Percentiles rank a stretch among this genome's conserved stretches.
phyloP scores from a whole-genome alignment of 1,140 invertebrate genomes.

The Elysia chlorotica region DNA sequence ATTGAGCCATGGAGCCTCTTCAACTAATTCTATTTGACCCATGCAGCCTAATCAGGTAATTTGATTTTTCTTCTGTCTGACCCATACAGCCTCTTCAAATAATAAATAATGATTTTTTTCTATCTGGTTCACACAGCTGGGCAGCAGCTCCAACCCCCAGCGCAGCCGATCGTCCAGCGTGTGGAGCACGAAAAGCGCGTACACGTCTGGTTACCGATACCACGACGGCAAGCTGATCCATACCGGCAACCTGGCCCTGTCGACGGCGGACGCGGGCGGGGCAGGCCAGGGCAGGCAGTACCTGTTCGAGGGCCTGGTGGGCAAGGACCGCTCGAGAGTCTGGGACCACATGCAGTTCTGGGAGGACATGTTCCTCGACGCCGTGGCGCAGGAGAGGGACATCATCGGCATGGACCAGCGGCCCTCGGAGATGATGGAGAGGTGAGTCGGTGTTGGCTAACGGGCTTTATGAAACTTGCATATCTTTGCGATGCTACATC shows the following conservation, averaged over 20 bases:
- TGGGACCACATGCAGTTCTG: conserved; percentile 99
- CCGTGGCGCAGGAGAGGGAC: conserved; percentile 97
- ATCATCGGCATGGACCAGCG: conserved; percentile 99
- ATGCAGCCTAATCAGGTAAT: too few species aligned
- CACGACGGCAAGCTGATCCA: conserved; percentile 85
- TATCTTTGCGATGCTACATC: too few species aligned
- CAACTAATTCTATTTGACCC: too few species aligned
- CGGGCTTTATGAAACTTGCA: too few species aligned
- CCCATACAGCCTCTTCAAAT: too few species aligned
- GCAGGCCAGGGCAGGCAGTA: conserved; percentile 83
- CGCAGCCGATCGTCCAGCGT: conserved; percentile 49
- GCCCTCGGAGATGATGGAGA: conserved; percentile 98
- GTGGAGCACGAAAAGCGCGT: conserved; percentile 87
- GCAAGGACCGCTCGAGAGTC: conserved; percentile 80
- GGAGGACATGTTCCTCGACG: conserved; percentile 98
- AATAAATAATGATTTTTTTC: too few species aligned
- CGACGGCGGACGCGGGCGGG: conserved; percentile 67
- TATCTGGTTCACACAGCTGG: too few species aligned
- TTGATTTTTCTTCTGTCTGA: too few species aligned
- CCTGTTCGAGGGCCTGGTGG: conserved; percentile 80
- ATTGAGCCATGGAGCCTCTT: too few species aligned
- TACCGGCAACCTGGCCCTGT: conserved; percentile 71
- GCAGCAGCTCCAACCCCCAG: conserved; percentile 9
- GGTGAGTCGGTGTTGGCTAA: conserved; percentile 68
- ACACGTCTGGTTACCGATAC: conserved; percentile 86